Percentiles rank a stretch among this genome's conserved stretches.
These are phyloP conservation scores for Pemphigus obesinymphae DNA, from an alignment of 1,140 invertebrate genomes.

Conservation along the genomic window DNA sequence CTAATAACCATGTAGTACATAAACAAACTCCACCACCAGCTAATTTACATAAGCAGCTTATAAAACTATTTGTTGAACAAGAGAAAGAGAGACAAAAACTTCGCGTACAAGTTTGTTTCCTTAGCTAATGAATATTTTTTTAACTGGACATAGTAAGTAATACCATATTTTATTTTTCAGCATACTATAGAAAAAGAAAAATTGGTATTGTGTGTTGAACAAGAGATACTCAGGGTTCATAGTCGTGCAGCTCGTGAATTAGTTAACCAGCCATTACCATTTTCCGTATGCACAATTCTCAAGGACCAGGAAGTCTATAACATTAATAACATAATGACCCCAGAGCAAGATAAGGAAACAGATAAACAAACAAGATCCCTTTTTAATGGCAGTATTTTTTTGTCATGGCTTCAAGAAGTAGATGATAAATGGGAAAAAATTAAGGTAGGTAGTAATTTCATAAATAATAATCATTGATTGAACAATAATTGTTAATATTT, in stretches of 20 bases:
- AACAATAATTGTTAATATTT: not conserved
- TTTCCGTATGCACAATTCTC: constrained; percentile 88
- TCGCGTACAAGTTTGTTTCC: constrained; percentile 54
- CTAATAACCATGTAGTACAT: constrained; percentile 63
- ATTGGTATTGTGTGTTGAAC: constrained; percentile 85
- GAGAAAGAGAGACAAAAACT: constrained; percentile 79
- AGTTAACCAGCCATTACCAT: constrained; percentile 84
- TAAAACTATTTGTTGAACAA: constrained; percentile 78
- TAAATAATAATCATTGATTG: not conserved
- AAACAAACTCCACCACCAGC: constrained; percentile 72
- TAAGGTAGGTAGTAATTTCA: constrained; percentile 65
- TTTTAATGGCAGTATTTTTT: constrained; percentile 87
- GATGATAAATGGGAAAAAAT: constrained; percentile 99
- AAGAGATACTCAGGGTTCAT: constrained; percentile 91
- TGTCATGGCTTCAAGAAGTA: constrained; percentile 96
- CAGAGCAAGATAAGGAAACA: constrained; percentile 84
- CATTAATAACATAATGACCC: constrained; percentile 83
- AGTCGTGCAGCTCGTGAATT: constrained; percentile 87
- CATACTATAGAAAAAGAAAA: constrained; percentile 95
- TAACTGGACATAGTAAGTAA: too few species aligned
- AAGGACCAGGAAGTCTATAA: constrained; percentile 93
- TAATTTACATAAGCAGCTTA: constrained; percentile 67
- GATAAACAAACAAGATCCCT: constrained; percentile 83
- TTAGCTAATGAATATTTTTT: not conserved
- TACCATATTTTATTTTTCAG: constrained; percentile 54